A percentile compares a stretch with the other conserved stretches of the same genome.
These are phyloP conservation scores for Tragelaphus imberbis DNA, from an alignment of 2,113 vertebrate genomes.

Conservation along the genomic window DNA sequence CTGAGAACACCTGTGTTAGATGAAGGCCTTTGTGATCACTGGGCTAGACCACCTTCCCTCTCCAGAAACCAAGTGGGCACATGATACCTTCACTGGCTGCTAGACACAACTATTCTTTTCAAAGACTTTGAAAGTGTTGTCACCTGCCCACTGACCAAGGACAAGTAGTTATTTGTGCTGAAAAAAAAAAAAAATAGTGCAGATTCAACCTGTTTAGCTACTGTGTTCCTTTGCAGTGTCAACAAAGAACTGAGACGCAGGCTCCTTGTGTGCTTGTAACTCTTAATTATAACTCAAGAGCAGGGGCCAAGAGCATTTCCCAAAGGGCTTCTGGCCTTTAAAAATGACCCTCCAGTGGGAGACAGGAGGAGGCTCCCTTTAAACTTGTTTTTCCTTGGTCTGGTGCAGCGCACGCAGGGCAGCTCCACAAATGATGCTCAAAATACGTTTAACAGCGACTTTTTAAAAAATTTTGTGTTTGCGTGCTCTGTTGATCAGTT, in stretches of 20 bases:
- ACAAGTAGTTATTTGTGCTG: neutral
- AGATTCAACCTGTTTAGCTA: neutral
- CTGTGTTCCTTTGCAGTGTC: neutral
- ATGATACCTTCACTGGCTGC: neutral
- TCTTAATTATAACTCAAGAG: neutral
- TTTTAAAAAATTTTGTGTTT: neutral
- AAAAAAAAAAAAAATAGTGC: neutral
- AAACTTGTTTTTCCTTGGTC: neutral
- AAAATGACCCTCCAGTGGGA: neutral
- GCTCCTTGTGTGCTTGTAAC: neutral
- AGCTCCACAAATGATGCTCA: neutral
- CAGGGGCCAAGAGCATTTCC: neutral
- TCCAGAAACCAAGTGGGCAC: neutral
- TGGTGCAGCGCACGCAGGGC: too few relatives aligned
- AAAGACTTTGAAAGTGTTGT: neutral
- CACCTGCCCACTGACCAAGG: neutral
- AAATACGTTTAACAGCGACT: neutral
- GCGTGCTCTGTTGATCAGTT: fast-evolving
- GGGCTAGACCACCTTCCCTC: neutral
- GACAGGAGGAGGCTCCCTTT: too few relatives aligned
- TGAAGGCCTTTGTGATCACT: neutral
- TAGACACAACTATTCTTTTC: neutral
- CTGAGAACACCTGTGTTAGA: neutral
- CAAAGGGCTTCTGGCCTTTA: neutral
- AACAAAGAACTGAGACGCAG: neutral